Conservation (phyloP, 2,113 vertebrate genomes). For the Ceratotherium simum region DNA sequence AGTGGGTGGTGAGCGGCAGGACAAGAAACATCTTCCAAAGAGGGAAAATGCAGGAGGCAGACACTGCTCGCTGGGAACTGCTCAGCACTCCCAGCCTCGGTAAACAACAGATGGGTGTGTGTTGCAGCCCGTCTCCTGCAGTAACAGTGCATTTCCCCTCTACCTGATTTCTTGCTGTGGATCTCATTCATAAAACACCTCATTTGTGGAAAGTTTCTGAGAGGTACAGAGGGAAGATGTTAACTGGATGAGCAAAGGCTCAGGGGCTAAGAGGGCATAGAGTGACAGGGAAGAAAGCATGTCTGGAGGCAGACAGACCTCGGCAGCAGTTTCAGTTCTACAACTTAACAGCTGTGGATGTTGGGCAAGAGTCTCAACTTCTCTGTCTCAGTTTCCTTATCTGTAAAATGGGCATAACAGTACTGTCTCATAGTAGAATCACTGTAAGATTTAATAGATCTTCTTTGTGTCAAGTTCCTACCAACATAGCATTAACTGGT, state of each 20-base stretch:
- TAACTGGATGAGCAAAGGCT: not conserved
- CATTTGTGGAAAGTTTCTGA: not conserved
- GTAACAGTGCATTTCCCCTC: not conserved
- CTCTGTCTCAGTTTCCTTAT: not conserved
- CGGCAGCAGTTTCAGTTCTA: not conserved
- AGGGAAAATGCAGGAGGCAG: constrained; percentile 68
- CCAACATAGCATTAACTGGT: not conserved
- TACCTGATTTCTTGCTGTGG: not conserved
- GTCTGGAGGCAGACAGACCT: not conserved
- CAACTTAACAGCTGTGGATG: not conserved
- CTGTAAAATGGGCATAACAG: not conserved
- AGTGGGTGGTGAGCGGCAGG: constrained; percentile 79
- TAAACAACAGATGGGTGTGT: constrained; percentile 67
- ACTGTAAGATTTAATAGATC: not conserved
- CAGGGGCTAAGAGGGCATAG: not conserved
- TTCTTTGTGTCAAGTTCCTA: not conserved
- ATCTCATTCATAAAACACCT: not conserved
- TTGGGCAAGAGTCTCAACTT: not conserved
- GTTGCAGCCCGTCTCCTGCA: not conserved
- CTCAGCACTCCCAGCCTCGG: constrained; percentile 22
- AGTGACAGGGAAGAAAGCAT: not conserved
- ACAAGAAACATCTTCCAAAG: constrained; percentile 74
- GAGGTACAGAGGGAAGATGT: not conserved
- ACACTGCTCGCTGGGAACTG: constrained; percentile 65
- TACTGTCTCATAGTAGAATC: not conserved